phyloP scores from a whole-genome alignment of 92 coral and sea anemone genomes.

The Epizoanthus scotinus region DNA sequence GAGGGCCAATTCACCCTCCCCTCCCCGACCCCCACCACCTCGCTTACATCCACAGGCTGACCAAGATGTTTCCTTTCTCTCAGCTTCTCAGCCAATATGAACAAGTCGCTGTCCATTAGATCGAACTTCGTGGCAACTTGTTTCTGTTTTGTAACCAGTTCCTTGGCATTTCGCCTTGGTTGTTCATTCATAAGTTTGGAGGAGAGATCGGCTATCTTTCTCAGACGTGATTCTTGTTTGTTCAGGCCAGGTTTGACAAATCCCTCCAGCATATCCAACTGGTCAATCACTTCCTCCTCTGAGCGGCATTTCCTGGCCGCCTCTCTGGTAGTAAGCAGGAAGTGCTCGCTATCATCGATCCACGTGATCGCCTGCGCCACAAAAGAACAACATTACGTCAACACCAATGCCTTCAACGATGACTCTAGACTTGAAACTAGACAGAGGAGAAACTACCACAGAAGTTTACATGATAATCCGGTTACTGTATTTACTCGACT shows the following conservation, averaged over 20 bases:
- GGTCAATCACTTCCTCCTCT: slow-evolving; percentile 86
- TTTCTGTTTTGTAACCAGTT: slow-evolving; percentile 81
- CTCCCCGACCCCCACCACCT: no score
- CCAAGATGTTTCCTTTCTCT: slow-evolving; percentile 77
- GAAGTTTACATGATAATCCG: no score
- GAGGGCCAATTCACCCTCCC: no score
- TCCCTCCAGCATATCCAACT: slow-evolving; percentile 83
- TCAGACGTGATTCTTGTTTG: slow-evolving; percentile 89
- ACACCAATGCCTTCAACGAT: neutral
- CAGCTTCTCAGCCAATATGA: slow-evolving; percentile 81
- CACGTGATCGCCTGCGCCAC: slow-evolving; percentile 79
- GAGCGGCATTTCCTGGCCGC: slow-evolving; percentile 86
- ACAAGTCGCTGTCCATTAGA: slow-evolving; percentile 87
- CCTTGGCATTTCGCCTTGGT: slow-evolving; percentile 82
- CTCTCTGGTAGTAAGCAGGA: slow-evolving; percentile 80
- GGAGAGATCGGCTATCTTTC: slow-evolving; percentile 89
- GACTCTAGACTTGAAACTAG: no score
- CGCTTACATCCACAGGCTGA: slow-evolving; percentile 70
- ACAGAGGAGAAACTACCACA: no score
- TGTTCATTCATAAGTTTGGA: slow-evolving; percentile 82
- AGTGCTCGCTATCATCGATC: slow-evolving; percentile 98
- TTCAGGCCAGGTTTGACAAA: slow-evolving; percentile 93
- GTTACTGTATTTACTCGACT: no score
- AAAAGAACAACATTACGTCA: neutral
- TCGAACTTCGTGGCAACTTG: slow-evolving; percentile 80